Conservation (phyloP, 1,140 invertebrate species). For the Euschistus heros region DNA sequence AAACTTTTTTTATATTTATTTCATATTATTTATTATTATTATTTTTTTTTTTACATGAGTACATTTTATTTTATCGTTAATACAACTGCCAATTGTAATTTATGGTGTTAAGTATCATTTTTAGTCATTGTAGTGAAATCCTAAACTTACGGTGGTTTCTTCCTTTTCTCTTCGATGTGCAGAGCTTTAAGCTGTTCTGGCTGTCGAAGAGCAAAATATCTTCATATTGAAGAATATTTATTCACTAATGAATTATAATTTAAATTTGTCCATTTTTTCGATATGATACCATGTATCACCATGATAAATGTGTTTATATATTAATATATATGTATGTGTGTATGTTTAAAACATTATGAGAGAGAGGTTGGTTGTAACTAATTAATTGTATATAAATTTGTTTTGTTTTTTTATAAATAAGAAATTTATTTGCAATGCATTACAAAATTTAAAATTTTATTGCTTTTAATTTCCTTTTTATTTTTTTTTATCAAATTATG, state of each 20-base stretch:
- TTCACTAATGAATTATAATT: slow-evolving; percentile 26
- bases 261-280: slow-evolving; percentile 20
- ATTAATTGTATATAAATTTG: too few species aligned
- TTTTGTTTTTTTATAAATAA: too few species aligned
- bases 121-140: slow-evolving; percentile 3
- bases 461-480: too few species aligned
- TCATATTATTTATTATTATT: too few species aligned
- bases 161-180: slow-evolving; percentile 23
- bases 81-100: slow-evolving; percentile 4
- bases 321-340: slow-evolving; percentile 15
- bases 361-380: background rate
- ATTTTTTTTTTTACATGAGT: background rate
- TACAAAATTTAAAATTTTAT: too few species aligned
- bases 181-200: slow-evolving; percentile 16
- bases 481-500: too few species aligned
- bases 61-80: background rate
- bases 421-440: too few species aligned
- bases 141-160: slow-evolving; percentile 18
- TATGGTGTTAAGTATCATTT: too few species aligned
- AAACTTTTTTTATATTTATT: too few species aligned
- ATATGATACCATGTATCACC: slow-evolving; percentile 27
- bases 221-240: slow-evolving; percentile 30
- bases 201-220: slow-evolving; percentile 24
- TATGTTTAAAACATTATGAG: background rate
- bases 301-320: slow-evolving; percentile 17